A percentile compares a stretch with the other conserved stretches of the same genome.
phyloP scores from a whole-genome alignment of 2,113 vertebrate species.

The Danionella cerebrum region DNA sequence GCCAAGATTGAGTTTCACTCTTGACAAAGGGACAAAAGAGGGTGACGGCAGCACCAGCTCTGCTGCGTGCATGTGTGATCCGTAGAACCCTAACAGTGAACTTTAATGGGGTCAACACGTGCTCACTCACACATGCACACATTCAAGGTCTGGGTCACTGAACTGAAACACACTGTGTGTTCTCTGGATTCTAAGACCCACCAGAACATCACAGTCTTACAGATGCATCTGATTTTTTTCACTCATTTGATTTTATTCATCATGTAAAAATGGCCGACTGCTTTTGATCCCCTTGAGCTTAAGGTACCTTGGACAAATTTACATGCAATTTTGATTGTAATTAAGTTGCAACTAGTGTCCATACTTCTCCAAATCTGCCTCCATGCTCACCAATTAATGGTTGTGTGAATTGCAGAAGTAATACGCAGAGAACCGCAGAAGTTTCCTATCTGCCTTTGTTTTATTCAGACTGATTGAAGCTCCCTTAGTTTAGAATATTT shows the following conservation, averaged over 20 bases:
- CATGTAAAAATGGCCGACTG: too few relatives aligned
- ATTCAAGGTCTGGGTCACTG: conserved; percentile 19
- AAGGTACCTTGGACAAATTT: too few relatives aligned
- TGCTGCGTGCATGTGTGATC: conserved; percentile 1
- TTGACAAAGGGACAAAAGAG: conserved; percentile 20
- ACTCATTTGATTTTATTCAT: too few relatives aligned
- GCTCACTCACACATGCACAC: not conserved
- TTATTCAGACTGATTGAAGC: conserved; percentile 28
- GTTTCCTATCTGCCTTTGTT: conserved; percentile 29
- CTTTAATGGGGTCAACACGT: conserved; percentile 22
- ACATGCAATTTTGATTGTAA: too few relatives aligned
- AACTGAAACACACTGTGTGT: conserved; percentile 1
- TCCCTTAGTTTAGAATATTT: not conserved
- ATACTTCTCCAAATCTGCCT: conserved; percentile 22
- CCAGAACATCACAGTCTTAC: not conserved
- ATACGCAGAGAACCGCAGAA: conserved; percentile 23
- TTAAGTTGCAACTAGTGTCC: too few relatives aligned
- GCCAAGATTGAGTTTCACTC: conserved; percentile 30
- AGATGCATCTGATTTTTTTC: not conserved
- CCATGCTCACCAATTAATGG: conserved; percentile 35
- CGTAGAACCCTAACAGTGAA: not conserved
- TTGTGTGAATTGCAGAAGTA: conserved; percentile 36
- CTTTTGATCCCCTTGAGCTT: too few relatives aligned
- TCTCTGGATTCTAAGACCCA: not conserved
- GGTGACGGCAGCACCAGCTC: not conserved